These are phyloP conservation scores for Fukomys damarensis DNA, from an alignment of 2,113 vertebrate genomes.

Conservation along the genomic window DNA sequence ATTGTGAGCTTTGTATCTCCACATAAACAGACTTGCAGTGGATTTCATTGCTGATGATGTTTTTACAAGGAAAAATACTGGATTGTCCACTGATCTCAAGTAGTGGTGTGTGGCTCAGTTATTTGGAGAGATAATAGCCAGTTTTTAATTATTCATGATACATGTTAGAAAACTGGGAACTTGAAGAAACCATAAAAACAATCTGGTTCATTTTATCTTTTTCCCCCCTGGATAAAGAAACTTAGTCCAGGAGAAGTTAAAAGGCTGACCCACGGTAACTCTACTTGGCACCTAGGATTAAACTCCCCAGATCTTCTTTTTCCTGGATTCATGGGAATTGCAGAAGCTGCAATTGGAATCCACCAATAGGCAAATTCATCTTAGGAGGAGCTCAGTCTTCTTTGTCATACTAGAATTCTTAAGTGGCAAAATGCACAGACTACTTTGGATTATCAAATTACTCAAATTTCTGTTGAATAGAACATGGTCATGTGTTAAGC, in stretches of 20 bases:
- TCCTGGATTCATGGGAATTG: not conserved
- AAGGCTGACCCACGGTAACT: not conserved
- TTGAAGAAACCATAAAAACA: conserved; percentile 47
- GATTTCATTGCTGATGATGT: not conserved
- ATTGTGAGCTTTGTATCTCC: not conserved
- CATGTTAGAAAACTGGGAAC: conserved; percentile 47
- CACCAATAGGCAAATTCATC: not conserved
- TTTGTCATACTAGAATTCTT: conserved; percentile 33
- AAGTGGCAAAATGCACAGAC: not conserved
- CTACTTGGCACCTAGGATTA: not conserved
- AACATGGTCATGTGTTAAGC: not conserved
- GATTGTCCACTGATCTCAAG: not conserved
- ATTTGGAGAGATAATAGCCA: conserved; percentile 62
- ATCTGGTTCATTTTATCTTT: not conserved
- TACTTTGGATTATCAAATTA: not conserved
- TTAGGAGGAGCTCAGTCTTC: not conserved
- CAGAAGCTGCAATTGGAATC: not conserved
- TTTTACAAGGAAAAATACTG: conserved; percentile 46
- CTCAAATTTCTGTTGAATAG: not conserved
- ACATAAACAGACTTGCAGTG: not conserved
- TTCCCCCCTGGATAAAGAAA: not conserved
- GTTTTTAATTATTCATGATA: conserved; percentile 67
- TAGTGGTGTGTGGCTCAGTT: conserved; percentile 49
- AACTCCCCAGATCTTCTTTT: not conserved
- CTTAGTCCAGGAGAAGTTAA: not conserved